Conservation (phyloP, 2,888 invertebrate species). For the Sycophila texana region DNA sequence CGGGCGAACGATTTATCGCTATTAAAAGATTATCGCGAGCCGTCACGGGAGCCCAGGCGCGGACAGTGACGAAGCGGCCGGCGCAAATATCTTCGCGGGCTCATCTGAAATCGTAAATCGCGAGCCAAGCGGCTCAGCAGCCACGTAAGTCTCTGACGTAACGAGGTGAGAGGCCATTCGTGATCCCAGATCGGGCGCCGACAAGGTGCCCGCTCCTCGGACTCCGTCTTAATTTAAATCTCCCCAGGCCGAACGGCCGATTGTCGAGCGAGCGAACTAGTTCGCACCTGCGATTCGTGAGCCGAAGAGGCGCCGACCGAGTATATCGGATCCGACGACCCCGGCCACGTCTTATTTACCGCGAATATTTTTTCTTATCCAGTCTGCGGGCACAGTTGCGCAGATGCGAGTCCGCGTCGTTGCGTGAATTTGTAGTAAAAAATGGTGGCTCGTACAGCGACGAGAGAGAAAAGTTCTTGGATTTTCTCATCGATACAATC, state of each 20-base stretch:
- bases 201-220: slow-evolving; percentile 15
- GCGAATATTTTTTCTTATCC: slow-evolving; percentile 46
- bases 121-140: slow-evolving; percentile 22
- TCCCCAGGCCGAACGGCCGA: background rate
- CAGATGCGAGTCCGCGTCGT: background rate
- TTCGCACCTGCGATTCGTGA: slow-evolving; percentile 28
- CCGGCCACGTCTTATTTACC: too few species aligned
- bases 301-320: background rate
- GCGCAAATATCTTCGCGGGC: slow-evolving; percentile 51
- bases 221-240: slow-evolving; percentile 56
- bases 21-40: slow-evolving; percentile 56
- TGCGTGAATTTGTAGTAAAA: background rate
- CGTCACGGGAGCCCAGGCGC: slow-evolving; percentile 3
- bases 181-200: slow-evolving; percentile 51
- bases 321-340: slow-evolving; percentile 23
- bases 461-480: too few species aligned
- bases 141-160: slow-evolving; percentile 53
- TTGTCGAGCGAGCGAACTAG: slow-evolving; percentile 20
- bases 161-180: slow-evolving; percentile 56
- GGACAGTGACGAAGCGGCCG: slow-evolving; percentile 55
- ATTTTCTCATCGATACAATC: too few species aligned
- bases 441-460: background rate
- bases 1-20: slow-evolving; percentile 50
- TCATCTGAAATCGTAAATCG: slow-evolving; percentile 58
- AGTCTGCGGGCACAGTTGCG: background rate